These are phyloP conservation scores for Centropyge bicolor DNA, from an alignment of 2,797 vertebrate species.

Conservation along the genomic window DNA sequence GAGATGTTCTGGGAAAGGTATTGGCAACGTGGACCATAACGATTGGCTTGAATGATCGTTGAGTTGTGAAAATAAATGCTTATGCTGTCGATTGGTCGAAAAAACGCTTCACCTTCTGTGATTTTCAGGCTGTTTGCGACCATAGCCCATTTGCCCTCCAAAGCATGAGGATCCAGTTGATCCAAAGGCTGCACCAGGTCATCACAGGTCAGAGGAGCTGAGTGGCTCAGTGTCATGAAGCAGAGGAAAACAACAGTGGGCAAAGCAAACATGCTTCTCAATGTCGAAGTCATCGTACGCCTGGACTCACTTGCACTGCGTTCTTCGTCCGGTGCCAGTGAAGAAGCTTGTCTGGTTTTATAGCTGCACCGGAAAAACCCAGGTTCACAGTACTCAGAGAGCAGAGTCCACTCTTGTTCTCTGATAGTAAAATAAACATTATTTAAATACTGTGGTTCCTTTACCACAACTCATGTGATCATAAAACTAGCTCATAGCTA, in stretches of 20 bases:
- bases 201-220: conserved; percentile 51
- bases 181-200: conserved; percentile 31
- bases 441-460: background rate
- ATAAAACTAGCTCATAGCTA: background rate
- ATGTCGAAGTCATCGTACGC: background rate
- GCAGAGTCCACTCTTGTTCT: conserved; percentile 17
- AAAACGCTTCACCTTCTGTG: rapidly evolving
- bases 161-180: background rate
- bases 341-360: background rate
- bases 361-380: background rate
- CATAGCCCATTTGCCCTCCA: conserved; percentile 47
- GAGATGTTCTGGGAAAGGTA: background rate
- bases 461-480: background rate
- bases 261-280: conserved; percentile 39
- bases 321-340: background rate
- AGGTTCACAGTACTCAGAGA: conserved; percentile 23
- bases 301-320: background rate
- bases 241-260: conserved; percentile 7
- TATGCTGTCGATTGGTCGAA: rapidly evolving
- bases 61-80: background rate
- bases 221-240: conserved; percentile 23
- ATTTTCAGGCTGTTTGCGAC: conserved; percentile 33
- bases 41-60: background rate
- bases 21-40: rapidly evolving
- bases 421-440: background rate